Evolutionary conservation across 2,888 invertebrate genomes (phyloP), one percentile per base, ranked within the genome.

Genomic region (Mythimna impura): DNA sequence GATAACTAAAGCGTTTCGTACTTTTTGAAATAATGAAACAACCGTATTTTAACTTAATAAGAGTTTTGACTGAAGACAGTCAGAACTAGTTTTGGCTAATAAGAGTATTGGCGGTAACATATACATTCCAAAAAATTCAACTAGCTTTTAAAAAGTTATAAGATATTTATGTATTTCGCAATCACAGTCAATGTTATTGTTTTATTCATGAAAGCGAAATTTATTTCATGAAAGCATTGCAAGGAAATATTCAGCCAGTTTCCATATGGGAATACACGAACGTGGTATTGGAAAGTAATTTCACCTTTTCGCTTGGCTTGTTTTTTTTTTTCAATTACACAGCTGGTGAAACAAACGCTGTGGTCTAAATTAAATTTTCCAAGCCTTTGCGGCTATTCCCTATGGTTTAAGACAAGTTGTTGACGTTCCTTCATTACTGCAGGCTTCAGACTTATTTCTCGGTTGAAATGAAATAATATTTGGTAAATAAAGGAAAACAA

Each of bases 311-410:
- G 82, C 76, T 84, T 86, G 81, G 81, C 81, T 78, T 69, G 73
- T 34, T 72, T 83, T 86, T 82, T 25, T 85, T 83, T 85, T 84
- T 83, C 89, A 88, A 89, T 90, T 89, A 89, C 86, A 85, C 76
- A 80, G 76, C 80, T 84, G 78, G 80, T 78, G 83, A 82, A 88
- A 86, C 84, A 80, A 86, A 87, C 86, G 82, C 82, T 82, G 80
- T 77, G 82, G 75, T 82, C 76, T 78, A 73, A 81, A 84, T 83
- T 87, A 78, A 84, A 85, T 85, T 84, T 80, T 71, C 72, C 79
- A 57, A 73, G 70, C 77, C 54, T 78, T 76, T 73, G 63, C 72
- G 61, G 71, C 25, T 75, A 73, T 80, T 82, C 85, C 84, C 80
- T 65, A 71, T 71, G 86, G 88, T 30, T 62, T 66, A 70, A 65